Conservation (phyloP, 2,888 invertebrate species). For the Mystacides longicornis region DNA sequence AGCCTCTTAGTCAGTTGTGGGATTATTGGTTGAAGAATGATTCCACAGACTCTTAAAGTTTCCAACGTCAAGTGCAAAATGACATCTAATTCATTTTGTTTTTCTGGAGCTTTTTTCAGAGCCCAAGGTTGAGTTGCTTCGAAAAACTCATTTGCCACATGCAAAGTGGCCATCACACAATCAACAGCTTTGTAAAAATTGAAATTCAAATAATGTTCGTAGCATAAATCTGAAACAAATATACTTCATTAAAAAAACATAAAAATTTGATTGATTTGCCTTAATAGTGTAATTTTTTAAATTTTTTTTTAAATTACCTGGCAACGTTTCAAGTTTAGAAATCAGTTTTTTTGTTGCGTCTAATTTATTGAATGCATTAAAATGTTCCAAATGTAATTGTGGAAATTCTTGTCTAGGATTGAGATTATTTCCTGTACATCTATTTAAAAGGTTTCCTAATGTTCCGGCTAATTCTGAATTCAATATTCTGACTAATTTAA, state of each 20-base stretch:
- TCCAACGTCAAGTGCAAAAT: conserved; percentile 81
- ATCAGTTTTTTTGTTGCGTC: conserved; percentile 50
- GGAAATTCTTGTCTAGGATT: conserved; percentile 78
- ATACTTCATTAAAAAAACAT: neutral
- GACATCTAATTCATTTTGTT: conserved; percentile 55
- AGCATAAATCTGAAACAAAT: conserved; percentile 49
- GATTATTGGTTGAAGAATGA: conserved; percentile 79
- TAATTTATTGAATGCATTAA: conserved; percentile 36
- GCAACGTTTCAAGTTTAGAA: conserved; percentile 46
- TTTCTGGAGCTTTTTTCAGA: conserved; percentile 55
- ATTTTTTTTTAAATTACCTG: conserved; percentile 44
- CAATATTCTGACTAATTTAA: conserved; percentile 63
- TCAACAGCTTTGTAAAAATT: conserved; percentile 82
- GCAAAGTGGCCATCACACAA: conserved; percentile 63
- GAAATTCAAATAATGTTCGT: conserved; percentile 61
- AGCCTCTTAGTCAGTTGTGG: conserved; percentile 64
- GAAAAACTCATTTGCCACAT: conserved; percentile 79
- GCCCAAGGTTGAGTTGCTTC: conserved; percentile 86
- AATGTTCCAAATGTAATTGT: conserved; percentile 42
- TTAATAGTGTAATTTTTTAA: neutral
- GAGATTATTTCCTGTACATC: conserved; percentile 67
- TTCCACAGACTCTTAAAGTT: conserved; percentile 67
- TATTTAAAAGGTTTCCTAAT: conserved; percentile 80
- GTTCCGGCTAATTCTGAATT: conserved; percentile 91
- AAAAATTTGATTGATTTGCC: neutral